phyloP scores from a whole-genome alignment of 1,140 invertebrate species.

The Antheraea pernyi region DNA sequence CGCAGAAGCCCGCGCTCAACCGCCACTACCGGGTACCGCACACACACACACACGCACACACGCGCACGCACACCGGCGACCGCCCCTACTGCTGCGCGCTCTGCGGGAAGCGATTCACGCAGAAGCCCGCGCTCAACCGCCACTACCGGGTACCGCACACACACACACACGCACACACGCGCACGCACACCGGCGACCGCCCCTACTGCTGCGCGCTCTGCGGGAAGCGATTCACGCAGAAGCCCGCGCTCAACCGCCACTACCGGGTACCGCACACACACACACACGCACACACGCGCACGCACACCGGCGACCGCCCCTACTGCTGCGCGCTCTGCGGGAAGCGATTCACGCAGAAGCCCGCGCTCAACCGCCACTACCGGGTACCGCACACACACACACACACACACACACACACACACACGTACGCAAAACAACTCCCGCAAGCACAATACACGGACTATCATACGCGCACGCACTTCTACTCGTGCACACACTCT shows the following conservation, averaged over 20 bases:
- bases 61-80: slow-evolving; percentile 11
- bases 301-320: slow-evolving; percentile 23
- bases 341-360: slow-evolving; percentile 49
- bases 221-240: slow-evolving; percentile 47
- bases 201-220: slow-evolving; percentile 34
- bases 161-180: too few species aligned
- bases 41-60: slow-evolving; percentile 8
- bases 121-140: slow-evolving; percentile 49
- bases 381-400: slow-evolving; percentile 28
- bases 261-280: too few species aligned
- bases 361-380: slow-evolving; percentile 49
- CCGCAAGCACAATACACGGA: too few species aligned
- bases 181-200: slow-evolving; percentile 19
- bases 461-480: too few species aligned
- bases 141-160: slow-evolving; percentile 41
- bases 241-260: slow-evolving; percentile 49
- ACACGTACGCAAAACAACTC: too few species aligned
- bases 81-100: slow-evolving; percentile 24
- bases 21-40: slow-evolving; percentile 44
- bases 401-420: too few species aligned
- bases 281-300: slow-evolving; percentile 21
- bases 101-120: slow-evolving; percentile 46
- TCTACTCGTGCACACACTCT: too few species aligned
- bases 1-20: slow-evolving; percentile 50
- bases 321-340: slow-evolving; percentile 34